Evolutionary conservation across 1,140 invertebrate genomes (phyloP).

Genomic region (Ericerus pela): DNA sequence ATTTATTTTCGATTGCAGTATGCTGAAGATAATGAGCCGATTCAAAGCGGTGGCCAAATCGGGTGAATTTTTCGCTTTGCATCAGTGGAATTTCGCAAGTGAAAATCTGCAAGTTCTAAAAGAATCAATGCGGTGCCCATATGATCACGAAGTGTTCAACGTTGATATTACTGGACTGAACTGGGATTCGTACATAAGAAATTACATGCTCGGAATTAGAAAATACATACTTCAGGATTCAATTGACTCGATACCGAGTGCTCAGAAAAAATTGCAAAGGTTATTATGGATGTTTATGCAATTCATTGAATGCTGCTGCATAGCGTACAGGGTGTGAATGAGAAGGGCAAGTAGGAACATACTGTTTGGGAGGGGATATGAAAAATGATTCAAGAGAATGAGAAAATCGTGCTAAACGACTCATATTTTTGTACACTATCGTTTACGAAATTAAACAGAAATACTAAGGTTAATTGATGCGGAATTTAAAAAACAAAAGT

Average conservation of each 20-base stretch:
- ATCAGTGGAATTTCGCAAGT: conserved; percentile 71
- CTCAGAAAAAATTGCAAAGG: conserved; percentile 49
- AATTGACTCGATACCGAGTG: conserved; percentile 42
- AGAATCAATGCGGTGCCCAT: conserved; percentile 37
- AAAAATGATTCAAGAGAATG: no score
- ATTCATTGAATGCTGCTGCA: no score
- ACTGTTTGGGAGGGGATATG: no score
- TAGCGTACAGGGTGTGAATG: no score
- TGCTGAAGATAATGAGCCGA: conserved; percentile 66
- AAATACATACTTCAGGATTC: conserved; percentile 64
- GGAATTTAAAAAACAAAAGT: no score
- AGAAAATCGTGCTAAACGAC: no score
- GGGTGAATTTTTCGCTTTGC: conserved; percentile 72
- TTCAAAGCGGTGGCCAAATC: conserved; percentile 59
- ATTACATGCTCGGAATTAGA: conserved; percentile 62
- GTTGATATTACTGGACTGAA: conserved; percentile 42
- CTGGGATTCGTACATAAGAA: conserved; percentile 51
- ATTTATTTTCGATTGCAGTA: conserved; percentile 38
- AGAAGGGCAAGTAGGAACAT: no score
- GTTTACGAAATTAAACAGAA: no score
- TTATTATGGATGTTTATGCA: conserved; percentile 15
- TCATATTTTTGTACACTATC: no score
- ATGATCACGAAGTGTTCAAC: conserved; percentile 44
- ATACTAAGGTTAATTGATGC: no score
- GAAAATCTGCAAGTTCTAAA: conserved; percentile 54